A percentile compares a stretch with the other conserved stretches of the same genome.
phyloP scores from a whole-genome alignment of 2,113 vertebrate genomes.

The Tauraco erythrolophus region DNA sequence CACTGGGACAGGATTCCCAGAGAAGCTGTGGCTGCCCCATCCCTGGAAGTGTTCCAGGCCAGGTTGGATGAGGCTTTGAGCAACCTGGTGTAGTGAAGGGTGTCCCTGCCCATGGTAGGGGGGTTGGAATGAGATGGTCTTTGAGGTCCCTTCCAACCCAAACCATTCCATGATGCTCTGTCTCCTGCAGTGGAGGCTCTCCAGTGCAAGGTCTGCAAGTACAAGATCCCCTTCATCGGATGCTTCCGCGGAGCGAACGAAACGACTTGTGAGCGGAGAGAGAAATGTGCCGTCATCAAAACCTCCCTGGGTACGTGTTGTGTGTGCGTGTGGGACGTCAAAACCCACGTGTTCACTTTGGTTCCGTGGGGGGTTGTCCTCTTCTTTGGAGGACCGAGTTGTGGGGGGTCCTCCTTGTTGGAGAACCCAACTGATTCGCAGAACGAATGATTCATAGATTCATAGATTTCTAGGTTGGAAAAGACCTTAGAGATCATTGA shows the following conservation, averaged over 20 bases:
- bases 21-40: too few relatives aligned
- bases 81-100: too few relatives aligned
- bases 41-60: too few relatives aligned
- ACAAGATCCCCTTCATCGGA: background rate
- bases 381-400: fast-evolving
- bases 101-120: too few relatives aligned
- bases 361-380: fast-evolving
- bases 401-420: fast-evolving
- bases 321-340: too few relatives aligned
- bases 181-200: background rate
- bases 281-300: conserved; percentile 19
- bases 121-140: too few relatives aligned
- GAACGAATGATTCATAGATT: too few relatives aligned
- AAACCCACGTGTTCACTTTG: fast-evolving
- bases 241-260: background rate
- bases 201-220: background rate
- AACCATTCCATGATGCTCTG: background rate
- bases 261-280: background rate
- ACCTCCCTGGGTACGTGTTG: background rate
- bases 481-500: too few relatives aligned
- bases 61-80: too few relatives aligned
- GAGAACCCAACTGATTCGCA: fast-evolving
- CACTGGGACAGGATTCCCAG: too few relatives aligned
- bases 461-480: too few relatives aligned
- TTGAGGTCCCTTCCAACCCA: too few relatives aligned